phyloP scores from a whole-genome alignment of 1,140 invertebrate species.

The Nautilus pompilius region DNA sequence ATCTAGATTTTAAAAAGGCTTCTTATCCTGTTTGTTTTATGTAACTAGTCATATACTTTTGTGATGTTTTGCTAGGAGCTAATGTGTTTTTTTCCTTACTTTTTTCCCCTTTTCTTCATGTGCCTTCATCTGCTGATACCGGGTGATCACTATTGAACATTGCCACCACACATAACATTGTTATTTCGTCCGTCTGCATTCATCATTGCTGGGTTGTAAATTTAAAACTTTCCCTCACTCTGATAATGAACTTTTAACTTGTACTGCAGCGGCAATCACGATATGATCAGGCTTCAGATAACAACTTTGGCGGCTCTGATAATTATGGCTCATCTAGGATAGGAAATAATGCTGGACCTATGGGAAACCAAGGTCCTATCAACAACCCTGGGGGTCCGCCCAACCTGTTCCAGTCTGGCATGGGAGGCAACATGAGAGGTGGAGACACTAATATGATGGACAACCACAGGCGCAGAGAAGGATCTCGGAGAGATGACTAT shows the following conservation, averaged over 20 bases:
- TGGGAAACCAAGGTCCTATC: constrained; percentile 2
- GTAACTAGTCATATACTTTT: neutral
- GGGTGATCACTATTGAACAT: no score
- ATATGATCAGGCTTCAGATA: constrained; percentile 16
- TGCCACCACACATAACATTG: no score
- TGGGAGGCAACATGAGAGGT: constrained; percentile 6
- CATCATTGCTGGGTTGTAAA: no score
- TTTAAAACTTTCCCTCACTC: neutral
- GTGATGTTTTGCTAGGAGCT: neutral
- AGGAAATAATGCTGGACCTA: constrained; percentile 6
- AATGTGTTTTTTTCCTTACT: neutral
- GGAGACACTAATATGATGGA: constrained; percentile 14
- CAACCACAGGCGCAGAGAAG: constrained; percentile 17
- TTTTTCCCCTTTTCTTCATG: no score
- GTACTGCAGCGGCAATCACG: constrained; percentile 13
- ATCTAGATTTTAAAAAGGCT: no score
- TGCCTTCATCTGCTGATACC: no score
- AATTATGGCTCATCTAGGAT: constrained; percentile 3
- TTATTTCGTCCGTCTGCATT: no score
- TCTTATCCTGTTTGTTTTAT: no score
- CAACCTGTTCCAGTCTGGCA: constrained; percentile 1
- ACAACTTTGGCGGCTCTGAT: constrained; percentile 9
- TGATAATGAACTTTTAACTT: constrained; percentile 2
- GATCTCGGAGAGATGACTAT: constrained; percentile 20
- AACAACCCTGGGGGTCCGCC: neutral